phyloP scores from a whole-genome alignment of 92 coral and sea anemone genomes.

The Montipora capitata region DNA sequence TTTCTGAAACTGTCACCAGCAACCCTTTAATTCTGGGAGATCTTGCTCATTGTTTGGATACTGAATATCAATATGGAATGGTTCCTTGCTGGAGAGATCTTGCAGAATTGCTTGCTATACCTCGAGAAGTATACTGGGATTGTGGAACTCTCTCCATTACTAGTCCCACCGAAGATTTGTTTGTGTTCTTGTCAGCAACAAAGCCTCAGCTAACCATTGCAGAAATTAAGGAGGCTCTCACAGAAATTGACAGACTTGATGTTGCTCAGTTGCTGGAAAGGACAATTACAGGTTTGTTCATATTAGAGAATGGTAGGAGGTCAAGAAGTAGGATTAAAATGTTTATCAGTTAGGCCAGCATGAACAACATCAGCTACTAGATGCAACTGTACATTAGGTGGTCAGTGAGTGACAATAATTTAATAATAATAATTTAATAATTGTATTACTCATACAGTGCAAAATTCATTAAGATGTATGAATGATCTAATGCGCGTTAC shows the following conservation, averaged over 20 bases:
- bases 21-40: constrained; percentile 79
- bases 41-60: constrained; percentile 81
- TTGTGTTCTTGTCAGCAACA: constrained; percentile 82
- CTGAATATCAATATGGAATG: constrained; percentile 86
- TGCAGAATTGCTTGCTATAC: constrained; percentile 85
- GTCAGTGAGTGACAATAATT: no score
- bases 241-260: constrained; percentile 74
- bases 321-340: no score
- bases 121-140: constrained; percentile 76
- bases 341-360: no score
- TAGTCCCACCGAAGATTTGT: constrained; percentile 91
- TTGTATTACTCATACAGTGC: no score
- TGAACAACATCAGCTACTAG: no score
- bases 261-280: constrained; percentile 81
- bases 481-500: no score
- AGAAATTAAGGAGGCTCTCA: constrained; percentile 84
- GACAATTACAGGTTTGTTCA: constrained; percentile 66
- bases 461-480: no score
- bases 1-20: constrained; percentile 77
- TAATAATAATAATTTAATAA: no score
- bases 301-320: no score
- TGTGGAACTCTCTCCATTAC: constrained; percentile 74
- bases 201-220: constrained; percentile 87
- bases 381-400: no score
- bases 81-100: constrained; percentile 92